Percentiles rank a stretch among this genome's conserved stretches.
Conservation (phyloP, 1,140 invertebrate genomes). For the Vanessa atalanta region DNA sequence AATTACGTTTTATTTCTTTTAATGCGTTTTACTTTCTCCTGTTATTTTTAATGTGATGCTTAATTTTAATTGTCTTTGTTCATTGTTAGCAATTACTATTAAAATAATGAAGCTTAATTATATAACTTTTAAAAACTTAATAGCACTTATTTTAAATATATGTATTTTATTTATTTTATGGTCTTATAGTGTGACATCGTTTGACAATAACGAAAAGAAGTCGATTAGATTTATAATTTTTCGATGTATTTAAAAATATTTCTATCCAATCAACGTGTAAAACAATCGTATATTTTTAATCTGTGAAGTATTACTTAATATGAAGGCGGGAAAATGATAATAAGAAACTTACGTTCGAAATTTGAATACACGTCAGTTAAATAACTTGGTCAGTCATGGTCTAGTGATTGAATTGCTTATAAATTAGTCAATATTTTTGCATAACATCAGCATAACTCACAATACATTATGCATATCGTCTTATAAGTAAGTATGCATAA, state of each 20-base stretch:
- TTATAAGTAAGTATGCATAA: slow-evolving; percentile 1
- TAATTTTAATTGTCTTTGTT: background rate
- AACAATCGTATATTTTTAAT: too few relatives aligned
- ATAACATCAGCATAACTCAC: slow-evolving; percentile 1
- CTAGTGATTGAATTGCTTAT: slow-evolving; percentile 3
- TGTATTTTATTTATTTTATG: too few relatives aligned
- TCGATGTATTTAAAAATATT: too few relatives aligned
- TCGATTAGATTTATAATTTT: too few relatives aligned
- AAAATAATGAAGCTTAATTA: background rate
- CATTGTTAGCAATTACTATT: background rate
- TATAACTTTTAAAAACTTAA: background rate
- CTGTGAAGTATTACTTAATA: too few relatives aligned
- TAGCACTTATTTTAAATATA: too few relatives aligned
- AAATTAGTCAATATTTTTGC: slow-evolving; percentile 10
- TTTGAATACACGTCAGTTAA: slow-evolving; percentile 1
- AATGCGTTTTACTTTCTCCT: slow-evolving; percentile 22
- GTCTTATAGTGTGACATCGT: too few relatives aligned
- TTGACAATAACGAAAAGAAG: too few relatives aligned
- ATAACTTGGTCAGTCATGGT: slow-evolving; percentile 3
- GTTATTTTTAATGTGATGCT: slow-evolving; percentile 23
- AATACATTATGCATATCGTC: slow-evolving; percentile 8
- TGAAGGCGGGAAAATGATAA: too few relatives aligned
- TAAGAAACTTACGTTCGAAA: background rate
- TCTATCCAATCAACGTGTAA: too few relatives aligned
- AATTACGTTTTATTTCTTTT: slow-evolving; percentile 16